Evolutionary conservation across 1,140 invertebrate species (phyloP), one percentile per base, ranked within the genome.

Genomic region (Lucilia cuprina): DNA sequence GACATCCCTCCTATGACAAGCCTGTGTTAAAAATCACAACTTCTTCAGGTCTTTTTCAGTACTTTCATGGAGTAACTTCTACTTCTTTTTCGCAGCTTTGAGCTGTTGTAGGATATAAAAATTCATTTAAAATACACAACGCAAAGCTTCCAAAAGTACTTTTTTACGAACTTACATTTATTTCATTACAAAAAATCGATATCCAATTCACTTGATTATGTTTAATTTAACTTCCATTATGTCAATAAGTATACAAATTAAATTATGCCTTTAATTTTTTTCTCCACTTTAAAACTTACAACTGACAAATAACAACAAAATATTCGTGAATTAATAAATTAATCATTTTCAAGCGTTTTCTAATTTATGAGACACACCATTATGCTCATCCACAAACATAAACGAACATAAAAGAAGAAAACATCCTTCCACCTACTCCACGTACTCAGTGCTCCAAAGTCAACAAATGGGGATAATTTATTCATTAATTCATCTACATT

Each of bases 391-490:
- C 65, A 21, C 65, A 70, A 21, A 10, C 17, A 70, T 25, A 70
- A 70, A 60, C n/a, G 55, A 70, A 21, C n/a, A 10, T 70, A 12
- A 70, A 70, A 21, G 65, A 21, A 70, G 65, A 21, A 70, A 70
- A 70, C 19, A 25, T 60, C n/a, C 55, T n/a, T 70, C 65, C 21
- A 21, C 65, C 65, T 21, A 21, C n/a, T 25, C n/a, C n/a, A n/a
- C 8, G 17, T 5, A 19, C 17, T 60, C 14, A 17, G 13, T 30
- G 25, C 25, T 30, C 25, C 2, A 17, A 17, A 60, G 55, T 7
- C 65, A 70, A 70, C 65, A 70, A 70, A 70, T 70, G 65, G 19
- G n/a, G n/a, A 70, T 70, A 70, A 70, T 70, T 70, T 70, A 70
- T 70, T 70, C 19, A 70, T 70, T 70, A 17, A 70, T 70, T 70